Base-by-base conservation (phyloP, 2,797 vertebrate genomes). In the Tympanoctomys barrerae region DNA sequence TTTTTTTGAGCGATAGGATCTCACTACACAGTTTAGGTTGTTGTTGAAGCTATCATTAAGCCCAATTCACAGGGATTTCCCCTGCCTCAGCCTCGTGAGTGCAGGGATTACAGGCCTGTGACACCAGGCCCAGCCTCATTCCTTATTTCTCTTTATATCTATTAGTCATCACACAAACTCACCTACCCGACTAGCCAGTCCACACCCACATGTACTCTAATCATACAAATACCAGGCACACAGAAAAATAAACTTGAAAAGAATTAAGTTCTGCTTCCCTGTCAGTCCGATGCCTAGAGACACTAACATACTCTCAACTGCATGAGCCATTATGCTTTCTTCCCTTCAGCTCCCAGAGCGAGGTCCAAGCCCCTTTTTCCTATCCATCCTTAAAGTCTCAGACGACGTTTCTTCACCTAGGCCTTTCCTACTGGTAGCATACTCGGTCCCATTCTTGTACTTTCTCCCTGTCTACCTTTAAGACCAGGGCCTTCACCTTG, bases 231-330 rank as follows among this genome's bases (percentile, higher is more conserved):
- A 92, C 77, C 62, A 64, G 70, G n/a, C 64, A 71, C 21, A 39
- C 64, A 21, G 36, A 89, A 46, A 90, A 97, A 87, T 64, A 61
- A 90, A 90, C 39, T 9, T 46, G 71, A 92, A 91, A 80, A n/a
- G 36, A 89, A 90, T 49, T 39, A 28, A 89, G 39, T 2, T 86
- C 84, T 75, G 46, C 71, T 33, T 42, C 54, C 9, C 39, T 82
- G 24, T 77, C 62, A 42, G 24, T 54, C 54, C 42, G 36, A 62
- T 31, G 79, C 64, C 73, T 73, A 84, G 26, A n/a, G 79, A 82
- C 90, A 31, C 4, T 33, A n/a, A 36, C 31, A 61, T 7, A 46
- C 68, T 92, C 79, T 84, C 71, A 80, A 36, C 33, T 93, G 64
- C 70, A 84, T 2, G 21, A 87, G 66, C 39, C 85, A 83, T 19